These are phyloP conservation scores for Merops nubicus DNA, from an alignment of 2,113 vertebrate genomes.

Conservation along the genomic window DNA sequence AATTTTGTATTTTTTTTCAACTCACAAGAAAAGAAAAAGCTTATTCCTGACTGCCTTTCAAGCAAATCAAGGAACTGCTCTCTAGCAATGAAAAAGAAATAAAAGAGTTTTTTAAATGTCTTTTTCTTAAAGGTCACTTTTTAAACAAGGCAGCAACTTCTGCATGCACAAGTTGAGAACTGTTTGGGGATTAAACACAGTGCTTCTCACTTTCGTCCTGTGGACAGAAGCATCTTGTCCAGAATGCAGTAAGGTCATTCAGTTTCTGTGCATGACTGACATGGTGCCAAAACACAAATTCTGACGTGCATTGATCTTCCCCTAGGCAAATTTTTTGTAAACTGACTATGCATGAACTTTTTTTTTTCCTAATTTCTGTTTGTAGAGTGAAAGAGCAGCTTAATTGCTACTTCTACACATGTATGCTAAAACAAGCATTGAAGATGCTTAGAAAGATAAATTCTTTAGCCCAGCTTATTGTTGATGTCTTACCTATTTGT, in stretches of 20 bases:
- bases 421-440: neutral
- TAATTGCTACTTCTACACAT: neutral
- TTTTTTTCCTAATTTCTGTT: neutral
- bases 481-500: neutral
- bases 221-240: constrained; percentile 21
- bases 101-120: constrained; percentile 44
- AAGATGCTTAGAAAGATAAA: neutral
- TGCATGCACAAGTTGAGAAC: constrained; percentile 7
- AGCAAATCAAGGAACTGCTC: constrained; percentile 81
- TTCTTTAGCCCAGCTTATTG: neutral
- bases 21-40: constrained; percentile 72
- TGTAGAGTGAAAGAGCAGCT: neutral
- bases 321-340: constrained; percentile 35
- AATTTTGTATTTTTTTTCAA: constrained; percentile 89
- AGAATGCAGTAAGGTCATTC: neutral
- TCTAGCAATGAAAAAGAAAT: constrained; percentile 68
- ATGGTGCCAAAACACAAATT: constrained; percentile 22
- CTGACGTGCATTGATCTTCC: constrained; percentile 8
- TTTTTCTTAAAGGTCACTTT: constrained; percentile 49
- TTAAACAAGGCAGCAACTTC: constrained; percentile 21
- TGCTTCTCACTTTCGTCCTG: neutral
- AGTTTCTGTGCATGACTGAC: constrained; percentile 20
- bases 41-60: constrained; percentile 88
- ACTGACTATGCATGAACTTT: constrained; percentile 17
- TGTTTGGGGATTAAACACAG: neutral